Evolutionary conservation across 2,888 invertebrate genomes (phyloP).

Genomic region (Thymelicus acteon): DNA sequence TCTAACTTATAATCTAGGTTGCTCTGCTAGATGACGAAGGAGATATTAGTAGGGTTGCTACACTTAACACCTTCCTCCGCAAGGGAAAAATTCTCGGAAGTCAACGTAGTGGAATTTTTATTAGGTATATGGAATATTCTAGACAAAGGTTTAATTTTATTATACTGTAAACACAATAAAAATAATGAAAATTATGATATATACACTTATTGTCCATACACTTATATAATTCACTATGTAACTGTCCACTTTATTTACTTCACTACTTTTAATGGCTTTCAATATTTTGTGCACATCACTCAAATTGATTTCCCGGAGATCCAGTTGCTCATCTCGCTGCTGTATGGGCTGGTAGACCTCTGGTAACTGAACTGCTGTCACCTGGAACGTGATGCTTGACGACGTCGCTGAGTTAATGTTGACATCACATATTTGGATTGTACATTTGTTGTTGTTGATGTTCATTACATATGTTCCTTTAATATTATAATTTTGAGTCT

Average conservation of each 20-base stretch:
- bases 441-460: neutral
- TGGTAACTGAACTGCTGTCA: neutral
- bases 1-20: no score
- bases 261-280: neutral
- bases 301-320: neutral
- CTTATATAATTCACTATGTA: slow-evolving; percentile 4
- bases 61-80: no score
- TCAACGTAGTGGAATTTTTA: no score
- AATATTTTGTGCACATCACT: neutral
- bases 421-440: slow-evolving; percentile 1
- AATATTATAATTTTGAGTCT: neutral
- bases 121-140: neutral
- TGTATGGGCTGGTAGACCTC: neutral
- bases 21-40: no score
- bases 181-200: neutral
- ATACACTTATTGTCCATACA: neutral
- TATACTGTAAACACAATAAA: neutral
- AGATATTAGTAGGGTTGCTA: no score
- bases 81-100: no score
- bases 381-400: neutral
- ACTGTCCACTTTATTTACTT: neutral
- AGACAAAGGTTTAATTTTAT: neutral
- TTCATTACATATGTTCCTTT: slow-evolving; percentile 9
- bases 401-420: neutral
- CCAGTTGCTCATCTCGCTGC: neutral